A percentile compares a stretch with the other conserved stretches of the same genome.
phyloP scores from a whole-genome alignment of 2,797 vertebrate genomes.

The Sebastes oblongus region DNA sequence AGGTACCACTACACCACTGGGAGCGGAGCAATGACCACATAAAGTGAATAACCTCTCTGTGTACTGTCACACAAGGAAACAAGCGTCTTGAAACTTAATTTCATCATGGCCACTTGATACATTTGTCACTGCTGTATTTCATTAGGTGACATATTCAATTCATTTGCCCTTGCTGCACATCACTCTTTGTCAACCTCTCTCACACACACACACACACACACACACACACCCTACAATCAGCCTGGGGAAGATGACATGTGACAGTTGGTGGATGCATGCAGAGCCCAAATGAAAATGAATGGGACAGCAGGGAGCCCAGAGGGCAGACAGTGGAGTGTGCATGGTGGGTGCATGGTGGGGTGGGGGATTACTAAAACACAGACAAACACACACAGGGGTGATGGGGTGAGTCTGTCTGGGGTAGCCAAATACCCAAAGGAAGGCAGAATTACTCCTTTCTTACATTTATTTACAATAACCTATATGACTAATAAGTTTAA shows the following conservation, averaged over 20 bases:
- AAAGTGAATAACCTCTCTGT: neutral
- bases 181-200: conserved; percentile 23
- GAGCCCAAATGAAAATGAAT: conserved; percentile 75
- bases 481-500: neutral
- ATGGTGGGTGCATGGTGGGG: neutral
- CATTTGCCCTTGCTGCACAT: conserved; percentile 18
- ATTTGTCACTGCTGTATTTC: conserved; percentile 38
- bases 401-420: neutral
- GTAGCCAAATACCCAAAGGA: conserved; percentile 1
- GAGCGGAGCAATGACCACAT: too few relatives aligned
- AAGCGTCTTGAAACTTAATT: neutral
- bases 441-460: neutral
- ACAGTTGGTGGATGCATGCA: conserved; percentile 57
- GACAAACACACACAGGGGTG: neutral
- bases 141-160: conserved; percentile 36
- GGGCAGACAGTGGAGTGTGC: conserved; percentile 27
- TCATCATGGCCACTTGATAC: neutral
- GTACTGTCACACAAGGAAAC: neutral
- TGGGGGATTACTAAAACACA: neutral
- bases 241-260: conserved; percentile 29
- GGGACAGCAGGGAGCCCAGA: conserved; percentile 47
- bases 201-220: conserved; percentile 2
- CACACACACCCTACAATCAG: neutral
- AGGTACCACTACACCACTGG: neutral
- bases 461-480: neutral